Percentiles rank a stretch among this genome's conserved stretches.
phyloP scores from a whole-genome alignment of 2,888 invertebrate genomes.

The Leucoma salicis region DNA sequence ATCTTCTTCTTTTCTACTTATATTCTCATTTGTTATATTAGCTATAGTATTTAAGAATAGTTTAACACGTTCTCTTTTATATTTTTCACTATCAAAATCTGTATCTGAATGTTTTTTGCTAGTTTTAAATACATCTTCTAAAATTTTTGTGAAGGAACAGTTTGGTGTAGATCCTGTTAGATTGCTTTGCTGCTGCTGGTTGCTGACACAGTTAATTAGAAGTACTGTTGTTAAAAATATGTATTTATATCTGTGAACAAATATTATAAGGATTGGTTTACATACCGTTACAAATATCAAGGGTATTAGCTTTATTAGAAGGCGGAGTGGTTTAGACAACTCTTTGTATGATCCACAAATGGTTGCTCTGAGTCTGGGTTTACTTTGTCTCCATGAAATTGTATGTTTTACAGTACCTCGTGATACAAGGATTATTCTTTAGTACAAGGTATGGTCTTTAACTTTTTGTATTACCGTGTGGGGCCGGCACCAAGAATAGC shows the following conservation, averaged over 20 bases:
- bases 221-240: slow-evolving; percentile 41
- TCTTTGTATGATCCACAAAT: too few relatives aligned
- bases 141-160: slow-evolving; percentile 68
- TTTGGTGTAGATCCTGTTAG: slow-evolving; percentile 44
- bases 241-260: slow-evolving; percentile 56
- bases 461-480: too few relatives aligned
- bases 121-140: slow-evolving; percentile 71
- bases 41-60: slow-evolving; percentile 82
- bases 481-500: too few relatives aligned
- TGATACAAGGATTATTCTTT: too few relatives aligned
- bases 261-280: too few relatives aligned
- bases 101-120: slow-evolving; percentile 50
- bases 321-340: too few relatives aligned
- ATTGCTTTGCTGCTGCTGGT: slow-evolving; percentile 28
- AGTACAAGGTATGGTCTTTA: too few relatives aligned
- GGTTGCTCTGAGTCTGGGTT: too few relatives aligned
- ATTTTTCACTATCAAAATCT: slow-evolving; percentile 37
- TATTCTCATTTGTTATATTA: slow-evolving; percentile 57
- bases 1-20: slow-evolving; percentile 58
- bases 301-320: too few relatives aligned
- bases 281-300: too few relatives aligned
- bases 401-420: too few relatives aligned
- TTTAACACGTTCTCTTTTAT: slow-evolving; percentile 77
- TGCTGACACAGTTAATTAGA: slow-evolving; percentile 29
- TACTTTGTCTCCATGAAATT: too few relatives aligned